A percentile compares a stretch with the other conserved stretches of the same genome.
phyloP scores from a whole-genome alignment of 2,113 vertebrate genomes.

The Cyprinodon tularosa region DNA sequence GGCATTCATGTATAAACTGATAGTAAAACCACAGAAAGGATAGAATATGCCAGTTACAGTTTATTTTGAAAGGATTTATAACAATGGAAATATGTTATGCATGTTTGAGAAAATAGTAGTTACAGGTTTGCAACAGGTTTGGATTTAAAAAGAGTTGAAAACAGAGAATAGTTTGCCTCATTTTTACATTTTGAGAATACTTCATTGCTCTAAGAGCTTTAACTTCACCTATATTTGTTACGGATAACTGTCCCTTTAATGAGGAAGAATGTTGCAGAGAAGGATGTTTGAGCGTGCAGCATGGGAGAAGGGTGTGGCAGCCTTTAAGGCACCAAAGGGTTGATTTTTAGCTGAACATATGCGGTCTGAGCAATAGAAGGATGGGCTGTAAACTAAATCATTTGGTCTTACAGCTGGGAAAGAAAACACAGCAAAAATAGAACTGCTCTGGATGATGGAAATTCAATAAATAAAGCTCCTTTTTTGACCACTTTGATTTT shows the following conservation, averaged over 20 bases:
- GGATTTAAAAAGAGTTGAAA: not conserved
- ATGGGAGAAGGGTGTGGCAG: constrained; percentile 7
- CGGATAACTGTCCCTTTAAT: not conserved
- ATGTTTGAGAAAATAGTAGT: not conserved
- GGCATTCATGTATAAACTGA: not conserved
- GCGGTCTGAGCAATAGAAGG: not conserved
- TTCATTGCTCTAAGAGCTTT: not conserved
- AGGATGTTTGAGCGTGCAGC: not conserved
- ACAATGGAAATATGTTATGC: not conserved
- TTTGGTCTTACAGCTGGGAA: not conserved
- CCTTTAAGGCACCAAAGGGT: not conserved
- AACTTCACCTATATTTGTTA: not conserved
- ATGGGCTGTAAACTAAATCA: not conserved
- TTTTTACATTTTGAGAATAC: not conserved
- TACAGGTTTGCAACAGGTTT: not conserved
- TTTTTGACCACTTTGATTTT: not conserved
- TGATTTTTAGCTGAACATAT: not conserved
- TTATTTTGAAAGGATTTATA: not conserved
- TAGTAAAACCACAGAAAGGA: too few species aligned
- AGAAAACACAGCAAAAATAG: not conserved
- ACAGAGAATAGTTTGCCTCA: not conserved
- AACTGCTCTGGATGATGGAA: not conserved
- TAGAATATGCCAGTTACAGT: not conserved
- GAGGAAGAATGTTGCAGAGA: not conserved
- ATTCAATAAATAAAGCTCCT: not conserved